A percentile compares a stretch with the other conserved stretches of the same genome.
These are phyloP conservation scores for Mesembrinibis cayennensis DNA, from an alignment of 2,113 vertebrate genomes.

Conservation along the genomic window DNA sequence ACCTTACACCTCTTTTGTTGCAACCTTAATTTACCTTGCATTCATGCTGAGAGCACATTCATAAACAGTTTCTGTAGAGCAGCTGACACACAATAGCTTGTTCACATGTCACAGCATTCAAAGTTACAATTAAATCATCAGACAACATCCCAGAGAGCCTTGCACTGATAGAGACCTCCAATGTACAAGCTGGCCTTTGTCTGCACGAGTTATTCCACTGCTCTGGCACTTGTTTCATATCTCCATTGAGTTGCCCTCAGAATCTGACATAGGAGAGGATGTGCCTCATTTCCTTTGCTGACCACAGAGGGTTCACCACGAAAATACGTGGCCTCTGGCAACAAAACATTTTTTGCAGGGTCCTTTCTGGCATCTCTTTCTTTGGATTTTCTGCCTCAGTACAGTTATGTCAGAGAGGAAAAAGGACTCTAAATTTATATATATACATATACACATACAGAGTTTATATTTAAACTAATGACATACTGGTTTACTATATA, in stretches of 20 bases:
- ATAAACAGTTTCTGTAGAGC: background rate
- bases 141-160: conserved; percentile 16
- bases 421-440: background rate
- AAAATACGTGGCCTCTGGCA: background rate
- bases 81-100: conserved; percentile 23
- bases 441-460: background rate
- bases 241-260: background rate
- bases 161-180: conserved; percentile 14
- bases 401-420: background rate
- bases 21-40: conserved; percentile 19
- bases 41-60: conserved; percentile 20
- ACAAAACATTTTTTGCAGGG: background rate
- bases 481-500: background rate
- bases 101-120: conserved; percentile 46
- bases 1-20: conserved; percentile 20
- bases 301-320: background rate
- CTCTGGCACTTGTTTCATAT: background rate
- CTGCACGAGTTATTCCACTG: background rate
- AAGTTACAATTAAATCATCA: conserved; percentile 36
- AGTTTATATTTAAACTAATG: background rate
- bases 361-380: background rate
- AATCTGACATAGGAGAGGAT: background rate
- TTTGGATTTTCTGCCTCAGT: background rate
- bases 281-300: background rate
- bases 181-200: background rate